A percentile compares a stretch with the other conserved stretches of the same genome.
Evolutionary conservation across 2,113 vertebrate genomes (phyloP).

Genomic region (Campylomormyrus tamandua): DNA sequence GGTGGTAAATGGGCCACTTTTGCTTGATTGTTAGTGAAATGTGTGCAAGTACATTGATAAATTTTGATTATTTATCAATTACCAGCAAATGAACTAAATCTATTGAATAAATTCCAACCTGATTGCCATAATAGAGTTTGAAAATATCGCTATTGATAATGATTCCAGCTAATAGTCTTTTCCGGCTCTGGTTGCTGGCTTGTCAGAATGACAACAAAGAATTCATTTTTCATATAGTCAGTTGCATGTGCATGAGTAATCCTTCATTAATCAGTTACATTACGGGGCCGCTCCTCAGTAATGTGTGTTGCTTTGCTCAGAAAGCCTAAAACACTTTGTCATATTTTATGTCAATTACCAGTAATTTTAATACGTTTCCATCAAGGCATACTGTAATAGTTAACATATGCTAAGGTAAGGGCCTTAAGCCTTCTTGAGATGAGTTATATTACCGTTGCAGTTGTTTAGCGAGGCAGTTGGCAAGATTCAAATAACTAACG

Average conservation of each 20-base stretch:
- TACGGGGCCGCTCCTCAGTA: constrained; percentile 80
- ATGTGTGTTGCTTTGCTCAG: constrained; percentile 89
- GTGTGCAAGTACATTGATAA: constrained; percentile 97
- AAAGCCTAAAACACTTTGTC: constrained; percentile 94
- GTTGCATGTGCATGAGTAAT: constrained; percentile 82
- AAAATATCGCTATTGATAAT: constrained; percentile 99
- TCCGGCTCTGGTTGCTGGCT: constrained; percentile 84
- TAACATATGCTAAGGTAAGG: constrained; percentile 86
- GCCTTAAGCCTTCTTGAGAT: constrained; percentile 82
- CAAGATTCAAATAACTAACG: constrained; percentile 78
- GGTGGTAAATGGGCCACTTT: constrained; percentile 99
- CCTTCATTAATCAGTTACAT: constrained; percentile 98
- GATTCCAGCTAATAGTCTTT: constrained; percentile 96
- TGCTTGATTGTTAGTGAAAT: constrained; percentile 99
- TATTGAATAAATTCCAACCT: constrained; percentile 95
- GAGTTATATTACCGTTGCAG: constrained; percentile 81
- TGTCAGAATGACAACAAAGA: constrained; percentile 90
- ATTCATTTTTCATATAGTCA: constrained; percentile 99
- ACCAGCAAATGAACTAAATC: constrained; percentile 98
- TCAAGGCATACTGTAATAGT: constrained; percentile 90
- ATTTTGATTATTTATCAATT: constrained; percentile 99
- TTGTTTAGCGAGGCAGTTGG: constrained; percentile 68
- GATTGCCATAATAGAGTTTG: constrained; percentile 99
- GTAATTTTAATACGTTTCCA: constrained; percentile 91
- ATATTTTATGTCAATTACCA: constrained; percentile 99